phyloP scores from a whole-genome alignment of 2,888 invertebrate genomes.

The Tuta absoluta region DNA sequence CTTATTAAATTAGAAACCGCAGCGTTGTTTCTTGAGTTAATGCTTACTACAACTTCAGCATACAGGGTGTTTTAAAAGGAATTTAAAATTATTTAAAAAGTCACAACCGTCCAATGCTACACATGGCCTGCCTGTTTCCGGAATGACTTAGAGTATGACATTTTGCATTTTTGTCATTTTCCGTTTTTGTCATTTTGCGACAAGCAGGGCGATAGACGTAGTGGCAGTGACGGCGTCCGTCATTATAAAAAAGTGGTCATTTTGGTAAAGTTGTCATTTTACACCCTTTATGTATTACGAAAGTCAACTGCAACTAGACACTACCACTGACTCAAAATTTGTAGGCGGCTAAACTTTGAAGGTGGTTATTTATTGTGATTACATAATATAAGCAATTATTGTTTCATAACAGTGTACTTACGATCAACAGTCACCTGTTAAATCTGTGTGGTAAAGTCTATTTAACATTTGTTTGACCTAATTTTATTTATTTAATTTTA shows the following conservation, averaged over 20 bases:
- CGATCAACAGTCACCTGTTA: neutral
- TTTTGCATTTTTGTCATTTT: too few species aligned
- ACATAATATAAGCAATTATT: neutral
- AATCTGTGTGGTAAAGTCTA: neutral
- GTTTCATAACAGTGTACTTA: neutral
- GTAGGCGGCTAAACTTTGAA: neutral
- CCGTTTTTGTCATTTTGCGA: too few species aligned
- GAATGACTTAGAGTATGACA: too few species aligned
- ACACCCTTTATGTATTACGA: neutral
- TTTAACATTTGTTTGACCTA: neutral
- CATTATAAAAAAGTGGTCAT: too few species aligned
- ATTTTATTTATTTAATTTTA: too few species aligned
- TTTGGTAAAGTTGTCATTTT: too few species aligned
- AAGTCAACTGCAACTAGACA: neutral
- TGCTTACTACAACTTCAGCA: conserved; percentile 26
- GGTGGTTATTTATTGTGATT: neutral
- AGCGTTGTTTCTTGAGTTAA: conserved; percentile 40
- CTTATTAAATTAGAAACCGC: conserved; percentile 31
- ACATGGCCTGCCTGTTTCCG: too few species aligned
- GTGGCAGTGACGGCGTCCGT: too few species aligned
- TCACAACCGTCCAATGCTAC: too few species aligned
- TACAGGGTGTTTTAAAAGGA: neutral
- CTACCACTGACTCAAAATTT: conserved; percentile 2
- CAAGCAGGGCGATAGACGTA: too few species aligned
- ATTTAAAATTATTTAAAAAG: too few species aligned